Evolutionary conservation across 2,888 invertebrate species (phyloP), one percentile per base, ranked within the genome.

Genomic region (Cheilosia scutellata): DNA sequence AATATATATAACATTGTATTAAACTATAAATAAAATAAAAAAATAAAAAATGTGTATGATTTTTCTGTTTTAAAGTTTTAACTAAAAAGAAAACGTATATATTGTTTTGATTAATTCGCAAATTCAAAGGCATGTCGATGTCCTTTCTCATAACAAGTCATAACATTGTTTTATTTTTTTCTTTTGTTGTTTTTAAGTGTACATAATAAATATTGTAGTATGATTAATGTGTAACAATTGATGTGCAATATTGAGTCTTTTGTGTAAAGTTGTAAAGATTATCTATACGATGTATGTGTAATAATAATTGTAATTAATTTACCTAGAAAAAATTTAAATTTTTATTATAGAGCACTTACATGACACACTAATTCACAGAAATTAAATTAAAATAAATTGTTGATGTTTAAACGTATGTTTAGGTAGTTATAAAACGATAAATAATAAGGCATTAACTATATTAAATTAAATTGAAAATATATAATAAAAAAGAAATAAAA

Each of bases 1-100:
- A 89, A 87, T 88, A 60, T 84, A 88, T 88, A 87, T 87, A 27
- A 66, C 62, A 70, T 58, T 60, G 33, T 75, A 75, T 75, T 71
- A 63, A 58, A 79, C 40, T 62, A 53, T 55, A 58, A 78, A 76
- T 65, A 86, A 74, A 80, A 63, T 78, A 76, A 84, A 63, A 70
- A 37, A 40, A n/a, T n/a, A 58, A 71, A 31, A 44, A 13, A 33
- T 3, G 55, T 44, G 31, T n/a, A 31, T 57, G 20, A 31, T 75
- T 58, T 72, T 13, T 42, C 53, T 79, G 37, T 49, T 86, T 55
- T 76, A 55, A 62, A 68, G 53, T 87, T 86, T 75, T 51, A 55
- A 57, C 42, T 51, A 76, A 42, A 76, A 76, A 55, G 53, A 55
- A 53, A 58, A 72, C 29, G 9, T 4, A 3, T 4, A 0, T 60